Conservation (phyloP, 2,888 invertebrate species). For the Lasius platythorax region DNA sequence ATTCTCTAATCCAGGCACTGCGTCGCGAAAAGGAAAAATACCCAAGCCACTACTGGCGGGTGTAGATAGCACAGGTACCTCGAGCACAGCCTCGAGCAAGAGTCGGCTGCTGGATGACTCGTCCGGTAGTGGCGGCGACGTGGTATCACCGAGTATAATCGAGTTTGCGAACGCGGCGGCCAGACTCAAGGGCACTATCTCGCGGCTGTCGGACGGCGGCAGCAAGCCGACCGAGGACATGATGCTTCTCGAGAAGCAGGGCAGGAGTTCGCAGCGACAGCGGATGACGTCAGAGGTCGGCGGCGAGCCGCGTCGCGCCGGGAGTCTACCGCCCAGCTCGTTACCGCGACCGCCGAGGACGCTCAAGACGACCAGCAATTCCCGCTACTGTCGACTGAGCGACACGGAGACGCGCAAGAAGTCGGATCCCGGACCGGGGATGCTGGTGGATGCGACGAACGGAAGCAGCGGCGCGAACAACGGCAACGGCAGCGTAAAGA, state of each 20-base stretch:
- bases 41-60: constrained; percentile 91
- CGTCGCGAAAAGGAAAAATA: constrained; percentile 92
- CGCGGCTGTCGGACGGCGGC: constrained; percentile 82
- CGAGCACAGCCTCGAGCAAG: constrained; percentile 84
- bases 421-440: constrained; percentile 82
- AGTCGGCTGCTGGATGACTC: constrained; percentile 84
- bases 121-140: constrained; percentile 70
- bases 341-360: constrained; percentile 91
- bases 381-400: constrained; percentile 83
- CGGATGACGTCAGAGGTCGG: constrained; percentile 87
- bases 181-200: constrained; percentile 79
- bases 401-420: constrained; percentile 84
- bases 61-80: constrained; percentile 86
- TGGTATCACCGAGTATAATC: constrained; percentile 83
- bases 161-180: constrained; percentile 82
- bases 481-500: constrained; percentile 60
- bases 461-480: background rate
- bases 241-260: constrained; percentile 92
- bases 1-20: constrained; percentile 92
- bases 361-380: constrained; percentile 80
- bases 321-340: constrained; percentile 91
- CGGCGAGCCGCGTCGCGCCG: constrained; percentile 82
- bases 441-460: constrained; percentile 63
- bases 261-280: constrained; percentile 92
- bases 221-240: constrained; percentile 88